Percentiles rank a stretch among this genome's conserved stretches.
Evolutionary conservation across 2,797 vertebrate species (phyloP).

Genomic region (Schizopygopsis malacanthus): DNA sequence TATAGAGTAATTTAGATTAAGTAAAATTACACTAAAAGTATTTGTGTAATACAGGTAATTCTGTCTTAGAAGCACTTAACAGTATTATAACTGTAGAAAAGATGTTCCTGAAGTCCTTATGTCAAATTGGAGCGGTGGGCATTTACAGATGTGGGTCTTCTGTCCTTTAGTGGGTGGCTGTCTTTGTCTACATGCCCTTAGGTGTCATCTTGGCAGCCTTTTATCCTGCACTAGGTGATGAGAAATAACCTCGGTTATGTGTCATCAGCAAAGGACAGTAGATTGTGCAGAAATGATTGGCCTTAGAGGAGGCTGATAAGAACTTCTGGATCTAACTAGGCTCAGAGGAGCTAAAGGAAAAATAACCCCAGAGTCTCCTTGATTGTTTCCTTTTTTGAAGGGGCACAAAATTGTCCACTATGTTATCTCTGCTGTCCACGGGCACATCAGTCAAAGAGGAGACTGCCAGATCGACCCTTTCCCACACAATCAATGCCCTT

Average conservation of each 20-base stretch:
- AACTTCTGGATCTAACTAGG: conserved; percentile 74
- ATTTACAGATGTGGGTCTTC: background rate
- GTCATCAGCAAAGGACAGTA: conserved; percentile 67
- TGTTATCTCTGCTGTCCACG: conserved; percentile 81
- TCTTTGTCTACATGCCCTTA: conserved; percentile 53
- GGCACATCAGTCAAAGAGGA: conserved; percentile 77
- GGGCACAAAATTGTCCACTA: conserved; percentile 77
- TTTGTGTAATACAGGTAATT: background rate
- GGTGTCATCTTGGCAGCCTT: conserved; percentile 58
- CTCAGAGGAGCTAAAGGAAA: conserved; percentile 65
- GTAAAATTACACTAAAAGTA: no score
- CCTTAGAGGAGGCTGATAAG: conserved; percentile 73
- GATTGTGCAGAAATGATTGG: conserved; percentile 73
- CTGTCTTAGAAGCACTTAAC: background rate
- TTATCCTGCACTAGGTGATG: conserved; percentile 60
- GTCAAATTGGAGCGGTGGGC: background rate
- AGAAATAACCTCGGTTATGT: conserved; percentile 67
- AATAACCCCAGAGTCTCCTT: conserved; percentile 64
- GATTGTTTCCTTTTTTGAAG: conserved; percentile 71
- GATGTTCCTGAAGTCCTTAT: background rate
- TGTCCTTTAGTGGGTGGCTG: conserved; percentile 41
- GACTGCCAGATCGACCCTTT: conserved; percentile 76
- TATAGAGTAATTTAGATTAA: no score
- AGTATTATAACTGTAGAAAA: background rate
- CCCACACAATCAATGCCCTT: conserved; percentile 78